Base-by-base conservation (phyloP, 2,797 vertebrate species). In the Staurois parvus region DNA sequence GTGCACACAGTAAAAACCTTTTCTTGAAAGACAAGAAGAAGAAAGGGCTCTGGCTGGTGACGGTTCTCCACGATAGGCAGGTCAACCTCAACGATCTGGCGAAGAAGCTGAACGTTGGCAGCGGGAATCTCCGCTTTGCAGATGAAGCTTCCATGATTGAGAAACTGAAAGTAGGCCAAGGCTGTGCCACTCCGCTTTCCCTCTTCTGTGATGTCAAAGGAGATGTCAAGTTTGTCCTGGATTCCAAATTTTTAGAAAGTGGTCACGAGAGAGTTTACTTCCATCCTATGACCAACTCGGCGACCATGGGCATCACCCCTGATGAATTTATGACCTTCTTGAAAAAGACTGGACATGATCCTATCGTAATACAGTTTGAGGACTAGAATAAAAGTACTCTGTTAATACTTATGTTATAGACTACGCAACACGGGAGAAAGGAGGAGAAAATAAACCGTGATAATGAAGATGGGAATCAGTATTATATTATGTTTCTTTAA, bases 1-100 rank as follows among this genome's bases (percentile, higher is more conserved):
- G 97, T 13, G 95, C 90, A 1, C 92, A 98, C 85, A 96, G 96
- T 8, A 99, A 99, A 91, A 99, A 99, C 89, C 95, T 99, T 13
- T 99, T 99, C 88, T 92, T 99, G 56, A 98, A 96, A 79, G 97
- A 99, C 93, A 99, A 98, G 90, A 99, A 97, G 94, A 98, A 97
- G 92, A 99, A 98, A 89, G 76, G 89, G 2, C 94, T 97, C 79
- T 99, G 96, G 96, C 90, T 99, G 88, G 96, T 99, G 88, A 96
- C 94, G 0, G 93, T 93, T 24, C 95, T 97, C 81, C 95, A 99
- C 29, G 91, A 98, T 88, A 94, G 94, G 70, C 94, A 96, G 92
- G 91, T 99, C 62, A 96, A 96, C 89, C 94, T 99, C 79, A 96
- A 95, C 0, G 93, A 96, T 2, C 94, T 99, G 21, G 95, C 96